These are phyloP conservation scores for Gorsachius magnificus DNA, from an alignment of 2,797 vertebrate genomes.

Conservation along the genomic window DNA sequence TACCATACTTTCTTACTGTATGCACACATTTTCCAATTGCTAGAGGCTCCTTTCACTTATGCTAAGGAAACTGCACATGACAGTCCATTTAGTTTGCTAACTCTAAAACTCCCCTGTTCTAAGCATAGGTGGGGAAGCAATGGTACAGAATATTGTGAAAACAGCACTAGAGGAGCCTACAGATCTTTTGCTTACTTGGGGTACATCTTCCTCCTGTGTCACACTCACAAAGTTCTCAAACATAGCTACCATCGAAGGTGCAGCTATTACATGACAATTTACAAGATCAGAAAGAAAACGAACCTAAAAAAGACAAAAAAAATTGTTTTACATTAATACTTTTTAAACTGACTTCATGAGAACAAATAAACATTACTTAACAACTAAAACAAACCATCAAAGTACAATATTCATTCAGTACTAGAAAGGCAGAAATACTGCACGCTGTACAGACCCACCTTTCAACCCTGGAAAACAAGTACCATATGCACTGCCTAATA, in stretches of 20 bases:
- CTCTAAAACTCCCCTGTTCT: background rate
- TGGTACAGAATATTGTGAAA: background rate
- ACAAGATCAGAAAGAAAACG: conserved; percentile 95
- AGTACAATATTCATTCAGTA: background rate
- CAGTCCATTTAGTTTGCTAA: background rate
- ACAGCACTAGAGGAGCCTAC: background rate
- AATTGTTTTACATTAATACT: fast-evolving
- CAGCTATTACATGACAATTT: conserved; percentile 98
- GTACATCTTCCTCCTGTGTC: conserved; percentile 95
- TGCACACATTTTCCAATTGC: background rate
- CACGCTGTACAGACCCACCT: background rate
- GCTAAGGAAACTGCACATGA: background rate
- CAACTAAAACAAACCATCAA: background rate
- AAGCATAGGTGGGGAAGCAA: background rate
- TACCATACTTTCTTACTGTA: background rate
- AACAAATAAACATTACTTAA: background rate
- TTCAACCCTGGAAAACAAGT: background rate
- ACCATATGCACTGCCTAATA: fast-evolving
- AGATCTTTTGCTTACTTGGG: conserved; percentile 84
- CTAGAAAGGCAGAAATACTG: background rate
- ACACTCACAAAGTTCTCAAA: conserved; percentile 98
- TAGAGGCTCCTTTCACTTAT: background rate
- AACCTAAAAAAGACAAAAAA: conserved; percentile 76
- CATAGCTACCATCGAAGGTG: conserved; percentile 98
- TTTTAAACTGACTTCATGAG: background rate